phyloP scores from a whole-genome alignment of 2,113 vertebrate genomes.

The Apaloderma vittatum region DNA sequence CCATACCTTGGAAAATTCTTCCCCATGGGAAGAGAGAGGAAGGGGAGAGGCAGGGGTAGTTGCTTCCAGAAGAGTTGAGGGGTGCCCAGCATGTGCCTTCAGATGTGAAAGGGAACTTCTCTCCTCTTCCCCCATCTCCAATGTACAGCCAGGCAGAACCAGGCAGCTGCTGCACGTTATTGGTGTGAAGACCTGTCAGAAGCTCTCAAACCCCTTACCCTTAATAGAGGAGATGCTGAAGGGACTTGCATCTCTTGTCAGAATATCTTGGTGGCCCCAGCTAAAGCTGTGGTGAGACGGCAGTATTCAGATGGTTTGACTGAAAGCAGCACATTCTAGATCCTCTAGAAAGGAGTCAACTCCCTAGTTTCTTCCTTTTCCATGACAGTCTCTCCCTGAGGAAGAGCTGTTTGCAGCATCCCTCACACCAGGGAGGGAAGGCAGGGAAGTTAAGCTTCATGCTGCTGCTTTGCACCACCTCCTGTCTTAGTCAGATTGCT shows the following conservation, averaged over 20 bases:
- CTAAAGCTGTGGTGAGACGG: not conserved
- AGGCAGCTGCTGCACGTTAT: not conserved
- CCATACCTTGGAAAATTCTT: not conserved
- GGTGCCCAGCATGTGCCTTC: not conserved
- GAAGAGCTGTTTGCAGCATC: not conserved
- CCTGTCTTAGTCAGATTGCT: not conserved
- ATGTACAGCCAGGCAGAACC: not conserved
- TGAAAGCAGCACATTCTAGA: not conserved
- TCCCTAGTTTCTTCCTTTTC: not conserved
- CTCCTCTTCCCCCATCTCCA: not conserved
- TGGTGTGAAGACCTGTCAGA: not conserved
- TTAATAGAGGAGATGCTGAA: not conserved
- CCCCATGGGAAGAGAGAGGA: not conserved
- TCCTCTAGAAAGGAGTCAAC: not conserved
- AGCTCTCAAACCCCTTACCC: not conserved
- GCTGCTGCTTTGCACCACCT: not conserved
- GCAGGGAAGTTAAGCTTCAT: not conserved
- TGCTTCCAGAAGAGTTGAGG: not conserved
- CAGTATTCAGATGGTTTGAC: not conserved
- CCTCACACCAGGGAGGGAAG: not conserved
- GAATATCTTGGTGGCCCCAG: not conserved
- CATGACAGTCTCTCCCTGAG: not conserved
- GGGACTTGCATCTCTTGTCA: not conserved
- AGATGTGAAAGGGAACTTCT: not conserved
- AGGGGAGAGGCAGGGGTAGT: not conserved